A percentile compares a stretch with the other conserved stretches of the same genome.
Evolutionary conservation across 1,140 invertebrate species (phyloP).

Genomic region (Apis cerana): DNA sequence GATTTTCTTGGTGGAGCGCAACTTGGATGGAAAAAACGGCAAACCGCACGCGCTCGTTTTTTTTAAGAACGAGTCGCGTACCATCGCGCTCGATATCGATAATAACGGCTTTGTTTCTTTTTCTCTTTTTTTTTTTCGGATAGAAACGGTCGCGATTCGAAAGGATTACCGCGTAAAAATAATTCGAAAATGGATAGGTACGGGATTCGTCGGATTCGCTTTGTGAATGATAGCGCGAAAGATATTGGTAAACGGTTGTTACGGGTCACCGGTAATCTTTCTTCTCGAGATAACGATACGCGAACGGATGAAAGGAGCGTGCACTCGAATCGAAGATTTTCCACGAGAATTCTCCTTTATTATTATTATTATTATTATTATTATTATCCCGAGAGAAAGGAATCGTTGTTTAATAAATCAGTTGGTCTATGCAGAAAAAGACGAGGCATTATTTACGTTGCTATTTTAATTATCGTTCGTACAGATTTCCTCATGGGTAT

Average conservation of each 20-base stretch:
- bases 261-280: not conserved
- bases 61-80: not conserved
- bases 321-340: no score
- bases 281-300: not conserved
- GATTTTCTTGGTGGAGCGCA: no score
- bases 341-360: no score
- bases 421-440: no score
- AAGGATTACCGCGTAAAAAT: conserved; percentile 10
- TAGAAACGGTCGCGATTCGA: not conserved
- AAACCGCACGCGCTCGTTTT: not conserved
- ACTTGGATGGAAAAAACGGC: no score
- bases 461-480: no score
- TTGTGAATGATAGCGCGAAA: not conserved
- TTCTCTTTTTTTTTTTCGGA: not conserved
- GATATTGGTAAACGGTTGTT: not conserved
- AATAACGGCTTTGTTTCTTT: not conserved
- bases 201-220: not conserved
- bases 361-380: no score
- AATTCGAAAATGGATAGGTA: not conserved
- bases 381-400: no score
- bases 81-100: not conserved
- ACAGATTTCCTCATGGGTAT: no score
- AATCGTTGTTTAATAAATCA: no score
- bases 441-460: no score
- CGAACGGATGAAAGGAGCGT: not conserved